These are phyloP conservation scores for Adelosebastes latens DNA, from an alignment of 2,797 vertebrate species.

Conservation along the genomic window DNA sequence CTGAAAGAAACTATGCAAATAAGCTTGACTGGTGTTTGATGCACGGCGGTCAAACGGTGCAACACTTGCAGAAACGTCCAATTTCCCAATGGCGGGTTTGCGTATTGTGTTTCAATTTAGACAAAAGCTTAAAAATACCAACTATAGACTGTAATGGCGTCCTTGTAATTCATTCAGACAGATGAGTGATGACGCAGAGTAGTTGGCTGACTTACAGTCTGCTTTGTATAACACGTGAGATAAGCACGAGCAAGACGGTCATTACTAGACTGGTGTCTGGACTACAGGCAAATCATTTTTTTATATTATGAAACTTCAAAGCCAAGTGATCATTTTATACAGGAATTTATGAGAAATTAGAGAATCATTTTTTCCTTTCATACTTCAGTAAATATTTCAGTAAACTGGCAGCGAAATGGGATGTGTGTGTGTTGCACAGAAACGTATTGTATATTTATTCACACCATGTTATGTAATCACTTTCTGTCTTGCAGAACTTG, in stretches of 20 bases:
- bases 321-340: background rate
- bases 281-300: background rate
- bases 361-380: background rate
- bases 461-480: background rate
- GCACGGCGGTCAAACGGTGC: background rate
- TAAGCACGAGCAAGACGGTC: background rate
- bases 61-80: background rate
- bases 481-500: background rate
- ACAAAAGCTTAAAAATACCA: background rate
- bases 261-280: background rate
- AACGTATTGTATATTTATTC: background rate
- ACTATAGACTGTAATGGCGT: too few species aligned
- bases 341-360: background rate
- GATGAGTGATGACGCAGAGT: background rate
- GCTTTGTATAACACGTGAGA: background rate
- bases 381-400: background rate
- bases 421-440: background rate
- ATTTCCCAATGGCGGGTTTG: background rate
- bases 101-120: background rate
- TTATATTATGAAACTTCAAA: background rate
- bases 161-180: background rate
- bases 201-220: background rate
- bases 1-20: constrained; percentile 50
- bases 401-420: background rate
- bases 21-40: background rate